These are phyloP conservation scores for Temnothorax unifasciatus DNA, from an alignment of 2,888 invertebrate species.

Conservation along the genomic window DNA sequence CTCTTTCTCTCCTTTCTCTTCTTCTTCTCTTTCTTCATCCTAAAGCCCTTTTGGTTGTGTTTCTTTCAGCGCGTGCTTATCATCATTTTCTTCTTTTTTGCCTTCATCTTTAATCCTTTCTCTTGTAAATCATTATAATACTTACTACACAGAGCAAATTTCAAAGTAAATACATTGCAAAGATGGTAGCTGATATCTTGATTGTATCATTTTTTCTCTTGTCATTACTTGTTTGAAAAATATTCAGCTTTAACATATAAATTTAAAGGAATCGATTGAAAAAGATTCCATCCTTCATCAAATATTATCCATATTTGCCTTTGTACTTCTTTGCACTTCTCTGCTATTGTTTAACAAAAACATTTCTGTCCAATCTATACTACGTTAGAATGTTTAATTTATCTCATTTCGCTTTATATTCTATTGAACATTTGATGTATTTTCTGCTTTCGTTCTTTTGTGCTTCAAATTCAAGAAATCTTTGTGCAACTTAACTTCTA, in stretches of 20 bases:
- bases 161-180: neutral
- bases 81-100: conserved; percentile 33
- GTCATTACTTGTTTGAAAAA: neutral
- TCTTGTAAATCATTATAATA: conserved; percentile 13
- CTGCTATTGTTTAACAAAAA: conserved; percentile 7
- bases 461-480: neutral
- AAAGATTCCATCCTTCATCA: conserved; percentile 3
- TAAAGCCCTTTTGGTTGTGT: conserved; percentile 13
- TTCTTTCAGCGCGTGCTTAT: conserved; percentile 27
- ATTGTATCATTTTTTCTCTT: neutral
- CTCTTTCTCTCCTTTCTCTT: conserved; percentile 20
- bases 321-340: neutral
- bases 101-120: conserved; percentile 31
- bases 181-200: neutral
- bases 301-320: neutral
- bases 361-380: neutral
- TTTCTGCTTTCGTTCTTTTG: neutral
- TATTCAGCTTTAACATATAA: conserved; percentile 21
- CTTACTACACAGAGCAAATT: neutral
- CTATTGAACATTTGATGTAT: neutral
- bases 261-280: conserved; percentile 24
- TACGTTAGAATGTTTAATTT: conserved; percentile 10
- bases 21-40: neutral
- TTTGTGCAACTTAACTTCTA: conserved; percentile 15
- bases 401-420: neutral